Evolutionary conservation across 2,888 invertebrate genomes (phyloP).

Genomic region (Lasioglossum figueresi): DNA sequence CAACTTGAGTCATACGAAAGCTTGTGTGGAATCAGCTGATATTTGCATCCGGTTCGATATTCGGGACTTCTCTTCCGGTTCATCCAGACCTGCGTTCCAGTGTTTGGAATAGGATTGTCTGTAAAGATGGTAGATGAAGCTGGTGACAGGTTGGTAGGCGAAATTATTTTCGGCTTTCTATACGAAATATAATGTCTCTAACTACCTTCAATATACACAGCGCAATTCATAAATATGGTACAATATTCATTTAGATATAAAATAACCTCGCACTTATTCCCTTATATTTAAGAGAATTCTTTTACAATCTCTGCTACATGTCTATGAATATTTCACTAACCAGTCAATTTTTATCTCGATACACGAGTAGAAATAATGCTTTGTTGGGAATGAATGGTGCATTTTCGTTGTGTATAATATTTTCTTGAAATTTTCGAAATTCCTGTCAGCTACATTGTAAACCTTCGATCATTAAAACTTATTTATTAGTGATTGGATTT

Average conservation of each 20-base stretch:
- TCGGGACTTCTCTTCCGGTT: conserved; percentile 71
- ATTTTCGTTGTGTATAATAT: neutral
- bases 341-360: conserved; percentile 25
- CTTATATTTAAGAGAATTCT: conserved; percentile 33
- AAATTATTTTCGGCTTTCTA: conserved; percentile 55
- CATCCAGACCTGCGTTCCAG: conserved; percentile 68
- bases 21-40: conserved; percentile 75
- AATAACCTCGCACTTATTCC: conserved; percentile 50
- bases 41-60: conserved; percentile 75
- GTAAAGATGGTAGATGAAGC: conserved; percentile 82
- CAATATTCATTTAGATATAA: conserved; percentile 27
- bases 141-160: conserved; percentile 82
- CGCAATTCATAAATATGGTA: conserved; percentile 13
- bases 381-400: neutral
- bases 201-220: conserved; percentile 4
- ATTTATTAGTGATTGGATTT: conserved; percentile 18
- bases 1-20: conserved; percentile 56
- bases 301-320: conserved; percentile 41
- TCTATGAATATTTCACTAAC: conserved; percentile 40
- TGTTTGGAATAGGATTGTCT: conserved; percentile 61
- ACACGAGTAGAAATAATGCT: neutral
- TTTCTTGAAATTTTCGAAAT: conserved; percentile 4
- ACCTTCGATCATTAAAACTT: conserved; percentile 20
- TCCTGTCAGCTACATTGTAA: conserved; percentile 48
- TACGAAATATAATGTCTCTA: conserved; percentile 21